Conservation (phyloP, 2,888 invertebrate species). For the Dryobotodes eremita region DNA sequence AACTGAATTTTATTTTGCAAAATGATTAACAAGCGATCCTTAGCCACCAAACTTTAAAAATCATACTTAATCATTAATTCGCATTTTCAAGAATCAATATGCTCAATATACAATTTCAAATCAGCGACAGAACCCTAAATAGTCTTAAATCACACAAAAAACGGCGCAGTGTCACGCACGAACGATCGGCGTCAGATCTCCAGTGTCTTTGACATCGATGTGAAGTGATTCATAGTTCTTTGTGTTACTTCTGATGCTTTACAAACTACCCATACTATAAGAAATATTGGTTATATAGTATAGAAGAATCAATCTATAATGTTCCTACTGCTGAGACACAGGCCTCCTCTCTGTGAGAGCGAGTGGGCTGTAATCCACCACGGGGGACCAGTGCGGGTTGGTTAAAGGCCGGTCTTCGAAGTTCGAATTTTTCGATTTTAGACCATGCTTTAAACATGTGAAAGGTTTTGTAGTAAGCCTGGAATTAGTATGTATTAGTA, state of each 20-base stretch:
- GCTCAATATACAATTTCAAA: neutral
- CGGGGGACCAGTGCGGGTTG: neutral
- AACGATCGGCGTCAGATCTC: slow-evolving; percentile 68
- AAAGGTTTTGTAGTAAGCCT: neutral
- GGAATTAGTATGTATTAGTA: neutral
- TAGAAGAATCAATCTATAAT: too few relatives aligned
- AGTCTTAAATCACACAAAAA: slow-evolving; percentile 68
- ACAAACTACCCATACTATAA: slow-evolving; percentile 6
- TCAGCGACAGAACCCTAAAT: slow-evolving; percentile 47
- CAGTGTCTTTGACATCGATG: slow-evolving; percentile 75
- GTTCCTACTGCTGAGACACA: neutral
- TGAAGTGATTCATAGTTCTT: slow-evolving; percentile 63
- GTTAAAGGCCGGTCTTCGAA: neutral
- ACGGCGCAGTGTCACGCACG: slow-evolving; percentile 75
- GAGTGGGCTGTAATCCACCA: neutral
- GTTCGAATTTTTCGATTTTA: neutral
- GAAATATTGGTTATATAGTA: neutral
- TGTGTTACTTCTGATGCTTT: slow-evolving; percentile 26
- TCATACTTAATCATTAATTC: neutral
- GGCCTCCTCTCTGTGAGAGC: neutral
- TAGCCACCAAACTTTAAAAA: neutral
- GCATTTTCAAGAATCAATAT: neutral
- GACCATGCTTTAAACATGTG: neutral
- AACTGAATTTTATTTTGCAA: neutral
- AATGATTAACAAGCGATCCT: neutral